Evolutionary conservation across 2,113 vertebrate species (phyloP).

Genomic region (Castor canadensis): DNA sequence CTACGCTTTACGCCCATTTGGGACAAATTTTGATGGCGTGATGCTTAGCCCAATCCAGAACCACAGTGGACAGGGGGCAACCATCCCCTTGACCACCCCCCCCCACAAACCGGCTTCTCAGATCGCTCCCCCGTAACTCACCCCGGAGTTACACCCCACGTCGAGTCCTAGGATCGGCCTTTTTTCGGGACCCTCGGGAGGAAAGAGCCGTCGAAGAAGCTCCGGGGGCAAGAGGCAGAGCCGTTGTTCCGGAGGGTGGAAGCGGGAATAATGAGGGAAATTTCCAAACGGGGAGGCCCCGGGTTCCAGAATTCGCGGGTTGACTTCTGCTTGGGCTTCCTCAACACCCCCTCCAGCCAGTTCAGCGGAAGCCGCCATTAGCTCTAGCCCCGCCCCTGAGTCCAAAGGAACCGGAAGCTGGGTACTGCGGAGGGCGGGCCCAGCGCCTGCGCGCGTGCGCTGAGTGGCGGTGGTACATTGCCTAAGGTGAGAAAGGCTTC

Average conservation of each 20-base stretch:
- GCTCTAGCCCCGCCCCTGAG: rapidly evolving
- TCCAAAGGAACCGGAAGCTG: neutral
- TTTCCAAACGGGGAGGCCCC: conserved; percentile 94
- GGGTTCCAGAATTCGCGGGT: conserved; percentile 74
- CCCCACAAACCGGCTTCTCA: no score
- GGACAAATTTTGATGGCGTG: neutral
- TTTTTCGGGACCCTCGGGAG: conserved; percentile 56
- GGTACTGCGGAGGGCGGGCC: rapidly evolving
- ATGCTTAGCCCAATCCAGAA: neutral
- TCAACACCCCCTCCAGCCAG: neutral
- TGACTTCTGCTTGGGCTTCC: neutral
- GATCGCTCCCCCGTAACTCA: conserved; percentile 76
- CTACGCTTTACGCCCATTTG: neutral
- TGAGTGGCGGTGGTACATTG: rapidly evolving
- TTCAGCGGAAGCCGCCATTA: conserved; percentile 76
- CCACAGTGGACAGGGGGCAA: neutral
- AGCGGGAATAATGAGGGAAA: conserved; percentile 93
- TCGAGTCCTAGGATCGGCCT: conserved; percentile 88
- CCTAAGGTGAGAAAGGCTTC: rapidly evolving
- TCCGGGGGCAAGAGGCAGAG: conserved; percentile 87
- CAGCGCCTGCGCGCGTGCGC: conserved; percentile 3
- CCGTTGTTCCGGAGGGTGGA: conserved; percentile 93
- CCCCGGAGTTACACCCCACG: conserved; percentile 96
- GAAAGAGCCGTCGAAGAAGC: conserved; percentile 86
- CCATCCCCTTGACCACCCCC: neutral